Evolutionary conservation across 2,113 vertebrate genomes (phyloP), one percentile per base, ranked within the genome.

Genomic region (Nansenia antarctica): DNA sequence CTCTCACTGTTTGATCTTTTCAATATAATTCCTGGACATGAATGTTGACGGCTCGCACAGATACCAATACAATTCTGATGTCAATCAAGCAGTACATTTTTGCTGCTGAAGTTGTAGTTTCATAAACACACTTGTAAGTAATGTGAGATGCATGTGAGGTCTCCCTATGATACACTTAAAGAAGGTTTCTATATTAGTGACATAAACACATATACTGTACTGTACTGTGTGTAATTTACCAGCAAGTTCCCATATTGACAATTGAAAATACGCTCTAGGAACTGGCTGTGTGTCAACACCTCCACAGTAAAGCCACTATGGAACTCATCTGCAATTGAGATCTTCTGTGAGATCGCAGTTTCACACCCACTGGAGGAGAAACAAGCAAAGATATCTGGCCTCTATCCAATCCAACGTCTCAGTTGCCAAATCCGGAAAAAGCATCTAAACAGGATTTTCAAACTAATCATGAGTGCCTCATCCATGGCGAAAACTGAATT

Each of bases 381-480:
- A 52, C 18, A 30, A 72, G 61, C 76, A 79, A 82, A 45, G 14
- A 57, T 5, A 42, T 75, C 62, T 78, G 82, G 85, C 81, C 45
- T 62, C 60, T 12, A 54, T 80, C 78, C 84, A 84, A 78, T n/a
- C n/a, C 32, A 11, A 9, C 63, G 77, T 55, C 81, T 79, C 62
- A 70, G 55, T 62, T 78, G 82, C 78, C 81, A 87, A 82, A 86
- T 80, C 73, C n/a, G n/a, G 14, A 67, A 67, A 82, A 74, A 73
- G 71, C 80, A 87, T 88, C 82, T 77, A 76, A 79, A 82, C 76
- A 85, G 83, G 70, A 82, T 85, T 85, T 85, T 85, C 67, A 85
- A 87, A 79, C 68, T 87, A 85, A 90, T 87, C 80, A 77, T 69
- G 78, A 86, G 70, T 72, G 66, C 68, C 74, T 82, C 80, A 83